These are phyloP conservation scores for Glomeris maerens DNA, from an alignment of 1,140 invertebrate genomes.

Conservation along the genomic window DNA sequence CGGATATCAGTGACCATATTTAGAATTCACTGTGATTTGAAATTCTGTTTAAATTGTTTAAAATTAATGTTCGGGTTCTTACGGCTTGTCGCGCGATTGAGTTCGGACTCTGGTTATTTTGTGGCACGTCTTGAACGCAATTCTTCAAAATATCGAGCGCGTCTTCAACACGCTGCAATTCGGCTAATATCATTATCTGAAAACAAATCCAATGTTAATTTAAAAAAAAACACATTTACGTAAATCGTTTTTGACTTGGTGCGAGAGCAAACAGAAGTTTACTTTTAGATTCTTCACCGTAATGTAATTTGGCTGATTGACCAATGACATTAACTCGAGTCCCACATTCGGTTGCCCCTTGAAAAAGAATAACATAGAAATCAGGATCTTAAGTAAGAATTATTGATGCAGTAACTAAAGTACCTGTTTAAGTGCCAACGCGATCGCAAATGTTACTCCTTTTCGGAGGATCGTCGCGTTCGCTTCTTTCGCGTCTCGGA, in stretches of 20 bases:
- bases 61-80: constrained; percentile 27
- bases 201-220: constrained; percentile 13
- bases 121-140: constrained; percentile 40
- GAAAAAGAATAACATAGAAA: constrained; percentile 8
- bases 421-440: constrained; percentile 47
- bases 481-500: constrained; percentile 39
- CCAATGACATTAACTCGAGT: constrained; percentile 33
- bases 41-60: no score
- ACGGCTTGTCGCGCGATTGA: neutral
- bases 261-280: constrained; percentile 10
- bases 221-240: constrained; percentile 5
- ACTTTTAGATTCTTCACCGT: constrained; percentile 52
- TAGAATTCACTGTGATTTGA: no score
- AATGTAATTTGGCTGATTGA: constrained; percentile 42
- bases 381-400: constrained; percentile 3
- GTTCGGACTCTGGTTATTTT: constrained; percentile 1
- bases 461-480: constrained; percentile 42
- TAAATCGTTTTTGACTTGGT: neutral
- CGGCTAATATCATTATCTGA: constrained; percentile 40
- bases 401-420: neutral
- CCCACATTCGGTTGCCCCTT: constrained; percentile 41
- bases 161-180: constrained; percentile 47
- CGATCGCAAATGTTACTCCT: constrained; percentile 42
- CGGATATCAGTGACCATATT: no score
- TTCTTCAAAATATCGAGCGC: constrained; percentile 42